Evolutionary conservation across 2,113 vertebrate species (phyloP), one percentile per base, ranked within the genome.

Genomic region (Puma concolor): DNA sequence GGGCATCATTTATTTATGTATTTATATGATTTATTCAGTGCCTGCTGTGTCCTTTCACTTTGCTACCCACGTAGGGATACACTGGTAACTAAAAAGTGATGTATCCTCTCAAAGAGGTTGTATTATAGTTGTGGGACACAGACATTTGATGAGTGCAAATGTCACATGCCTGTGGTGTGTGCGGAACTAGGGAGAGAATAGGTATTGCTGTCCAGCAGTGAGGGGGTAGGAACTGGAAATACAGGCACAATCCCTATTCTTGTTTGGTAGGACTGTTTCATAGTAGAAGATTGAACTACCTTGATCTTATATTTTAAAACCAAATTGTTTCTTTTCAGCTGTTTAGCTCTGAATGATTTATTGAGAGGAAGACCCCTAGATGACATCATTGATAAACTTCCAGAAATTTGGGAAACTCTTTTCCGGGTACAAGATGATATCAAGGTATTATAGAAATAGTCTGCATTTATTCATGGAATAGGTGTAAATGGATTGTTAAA

Each of bases 371-470:
- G 99, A 95, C 99, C 99, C 93, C 98, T 99, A 89, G 99, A 99
- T 98, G 99, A 99, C 95, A 99, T 99, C 86, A 98, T 99, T 95
- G 99, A 99, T 91, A 99, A 99, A 91, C 98, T 99, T 95, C 99
- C 99, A 89, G 99, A 99, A 98, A 99, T 99, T 95, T 99, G 99
- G 99, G 99, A 99, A 98, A 99, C 99, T 0, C 99, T 99, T 4
- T 99, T 99, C 98, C 99, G 99, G 99, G 99, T 99, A 36, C 99
- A 99, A 98, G 99, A 99, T 98, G 99, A 99, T 98, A 99, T 99
- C 98, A 99, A 99, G 99, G 99, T 99, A 98, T 95, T 89, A 72
- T 5, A 81, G 82, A 96, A 95, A 83, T 66, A 96, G 50, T 77
- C 19, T 90, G 14, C 11, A 86, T 91, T 95, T 92, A 74, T 92